Evolutionary conservation across 2,113 vertebrate species (phyloP), one percentile per base, ranked within the genome.

Genomic region (Carassius carassius): DNA sequence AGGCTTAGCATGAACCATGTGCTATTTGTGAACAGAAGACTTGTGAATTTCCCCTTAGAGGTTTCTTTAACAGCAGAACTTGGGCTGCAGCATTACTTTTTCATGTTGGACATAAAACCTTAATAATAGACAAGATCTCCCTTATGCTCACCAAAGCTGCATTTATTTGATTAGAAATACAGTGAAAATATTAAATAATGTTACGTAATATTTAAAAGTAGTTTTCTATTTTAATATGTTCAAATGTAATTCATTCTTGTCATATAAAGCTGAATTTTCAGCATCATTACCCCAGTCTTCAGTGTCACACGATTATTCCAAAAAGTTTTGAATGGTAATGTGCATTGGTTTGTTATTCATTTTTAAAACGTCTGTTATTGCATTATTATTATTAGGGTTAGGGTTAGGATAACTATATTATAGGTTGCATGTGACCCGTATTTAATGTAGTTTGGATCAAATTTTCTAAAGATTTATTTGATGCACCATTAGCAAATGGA

Each of bases 1-100:
- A 76, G 85, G 75, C 60, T 83, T 41, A 77, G 65, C 21, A 3
- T 83, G 78, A 84, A 37, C 58, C 79, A 32, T 82, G 81, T 69
- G 29, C 73, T 77, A 81, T 62, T 81, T 44, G 32, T 32, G 72
- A 58, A 62, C 56, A 32, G 35, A 21, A 19, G 62, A 60, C n/a
- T 62, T 58, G 56, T 69, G 67, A 79, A 79, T 19, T 12, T 3
- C 7, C 17, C 47, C 51, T 35, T 1, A 10, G 62, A 84, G 77
- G 37, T 70, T 60, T 25, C 10, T 74, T 0, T 14, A 58, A 54
- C 23, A 54, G 49, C 35, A 23, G 23, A 51, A n/a, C 79, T 56
- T 49, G 62, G 74, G 32, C 74, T 47, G 21, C n/a, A n/a, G 19
- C 63, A 29, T 65, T 65, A 37, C 19, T 44, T 44, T 72, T 72